Percentiles rank a stretch among this genome's conserved stretches.
phyloP scores from a whole-genome alignment of 2,797 vertebrate species.

The Hemitrygon akajei region DNA sequence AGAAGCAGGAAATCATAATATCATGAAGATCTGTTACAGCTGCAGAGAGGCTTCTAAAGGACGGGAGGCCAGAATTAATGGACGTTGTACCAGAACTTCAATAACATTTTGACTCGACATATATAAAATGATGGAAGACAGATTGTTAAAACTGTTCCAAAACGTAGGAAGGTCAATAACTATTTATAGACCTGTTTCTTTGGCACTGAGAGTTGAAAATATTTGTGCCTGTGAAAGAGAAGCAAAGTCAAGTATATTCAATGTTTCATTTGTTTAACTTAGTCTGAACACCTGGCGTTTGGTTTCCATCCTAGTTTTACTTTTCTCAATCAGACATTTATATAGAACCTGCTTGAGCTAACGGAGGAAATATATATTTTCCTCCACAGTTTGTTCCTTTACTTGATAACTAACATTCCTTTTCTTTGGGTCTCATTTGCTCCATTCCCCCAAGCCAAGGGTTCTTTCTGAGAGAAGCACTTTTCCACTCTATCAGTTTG shows the following conservation, averaged over 20 bases:
- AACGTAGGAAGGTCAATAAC: not conserved
- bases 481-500: not conserved
- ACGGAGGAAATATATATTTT: not conserved
- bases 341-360: no score
- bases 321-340: not conserved
- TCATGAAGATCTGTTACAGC: not conserved
- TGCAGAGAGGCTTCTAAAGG: not conserved
- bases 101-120: not conserved
- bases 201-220: not conserved
- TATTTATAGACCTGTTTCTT: not conserved
- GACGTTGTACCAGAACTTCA: not conserved
- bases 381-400: not conserved
- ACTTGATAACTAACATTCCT: not conserved
- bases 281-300: not conserved
- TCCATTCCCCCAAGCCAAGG: not conserved
- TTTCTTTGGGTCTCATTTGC: not conserved
- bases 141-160: not conserved
- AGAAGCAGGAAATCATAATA: not conserved
- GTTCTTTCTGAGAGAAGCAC: not conserved
- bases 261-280: not conserved
- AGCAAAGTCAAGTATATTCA: not conserved
- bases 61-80: not conserved
- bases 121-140: not conserved
- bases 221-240: not conserved
- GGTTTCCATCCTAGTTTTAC: not conserved